A percentile compares a stretch with the other conserved stretches of the same genome.
phyloP scores from a whole-genome alignment of 2,888 invertebrate species.

The Alloscopus bannaensis region DNA sequence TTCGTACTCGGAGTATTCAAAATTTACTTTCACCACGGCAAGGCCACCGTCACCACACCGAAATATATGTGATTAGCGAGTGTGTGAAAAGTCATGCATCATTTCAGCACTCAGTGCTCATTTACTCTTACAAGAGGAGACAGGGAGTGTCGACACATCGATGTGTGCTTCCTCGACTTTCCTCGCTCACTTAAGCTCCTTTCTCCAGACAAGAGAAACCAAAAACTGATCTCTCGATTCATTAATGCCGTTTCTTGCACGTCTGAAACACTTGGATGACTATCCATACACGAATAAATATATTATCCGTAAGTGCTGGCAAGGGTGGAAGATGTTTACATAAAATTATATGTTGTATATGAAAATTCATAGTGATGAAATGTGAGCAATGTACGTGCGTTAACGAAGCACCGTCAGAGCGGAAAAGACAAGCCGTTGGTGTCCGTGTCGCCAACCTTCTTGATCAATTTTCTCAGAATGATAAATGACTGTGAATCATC shows the following conservation, averaged over 20 bases:
- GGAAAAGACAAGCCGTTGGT: slow-evolving; percentile 27
- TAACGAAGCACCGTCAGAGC: slow-evolving; percentile 13
- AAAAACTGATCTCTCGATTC: slow-evolving; percentile 56
- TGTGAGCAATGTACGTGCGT: slow-evolving; percentile 1
- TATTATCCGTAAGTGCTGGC: too few species aligned
- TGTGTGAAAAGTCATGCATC: slow-evolving; percentile 20
- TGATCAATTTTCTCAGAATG: slow-evolving; percentile 59
- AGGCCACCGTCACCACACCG: slow-evolving; percentile 1
- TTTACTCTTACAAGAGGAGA: neutral
- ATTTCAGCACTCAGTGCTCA: slow-evolving; percentile 12
- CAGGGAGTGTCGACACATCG: slow-evolving; percentile 16
- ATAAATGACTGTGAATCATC: slow-evolving; percentile 59
- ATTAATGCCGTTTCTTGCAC: slow-evolving; percentile 54
- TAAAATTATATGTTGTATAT: neutral
- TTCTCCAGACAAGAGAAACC: slow-evolving; percentile 13
- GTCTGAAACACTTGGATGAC: neutral
- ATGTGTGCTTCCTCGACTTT: slow-evolving; percentile 26
- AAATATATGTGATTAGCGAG: neutral
- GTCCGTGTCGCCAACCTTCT: slow-evolving; percentile 57
- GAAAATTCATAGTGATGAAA: neutral
- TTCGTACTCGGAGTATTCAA: too few species aligned
- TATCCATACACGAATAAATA: slow-evolving; percentile 10
- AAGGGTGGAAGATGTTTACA: neutral
- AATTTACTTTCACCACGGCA: slow-evolving; percentile 7
- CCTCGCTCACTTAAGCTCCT: slow-evolving; percentile 9